phyloP scores from a whole-genome alignment of 2,797 vertebrate species.

The Moxostoma hubbsi region DNA sequence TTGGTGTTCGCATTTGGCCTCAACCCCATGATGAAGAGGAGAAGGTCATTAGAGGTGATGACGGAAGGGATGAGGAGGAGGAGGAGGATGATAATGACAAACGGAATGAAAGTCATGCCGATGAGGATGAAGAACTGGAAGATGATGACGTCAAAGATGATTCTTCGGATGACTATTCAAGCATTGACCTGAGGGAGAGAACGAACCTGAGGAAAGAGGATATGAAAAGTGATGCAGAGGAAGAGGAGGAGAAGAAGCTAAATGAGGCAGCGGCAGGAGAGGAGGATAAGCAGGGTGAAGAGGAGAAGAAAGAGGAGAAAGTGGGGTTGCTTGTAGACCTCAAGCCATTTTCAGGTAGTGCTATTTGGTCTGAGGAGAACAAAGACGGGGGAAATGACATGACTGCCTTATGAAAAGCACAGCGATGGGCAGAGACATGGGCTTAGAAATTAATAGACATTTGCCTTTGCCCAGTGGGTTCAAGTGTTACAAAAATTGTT shows the following conservation, averaged over 20 bases:
- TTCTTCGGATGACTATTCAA: constrained; percentile 61
- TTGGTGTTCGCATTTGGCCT: constrained; percentile 59
- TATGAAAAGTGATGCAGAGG: constrained; percentile 7
- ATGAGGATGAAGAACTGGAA: constrained; percentile 16
- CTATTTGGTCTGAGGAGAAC: constrained; percentile 75
- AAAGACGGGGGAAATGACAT: constrained; percentile 52
- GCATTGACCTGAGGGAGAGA: constrained; percentile 56
- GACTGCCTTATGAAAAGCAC: constrained; percentile 68
- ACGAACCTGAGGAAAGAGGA: constrained; percentile 15
- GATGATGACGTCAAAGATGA: constrained; percentile 1
- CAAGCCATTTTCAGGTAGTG: constrained; percentile 75
- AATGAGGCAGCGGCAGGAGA: background rate
- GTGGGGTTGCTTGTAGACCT: constrained; percentile 77
- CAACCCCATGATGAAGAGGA: constrained; percentile 17
- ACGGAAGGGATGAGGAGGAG: constrained; percentile 14
- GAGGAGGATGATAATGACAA: constrained; percentile 29
- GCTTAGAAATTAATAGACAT: background rate
- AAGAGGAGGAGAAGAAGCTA: constrained; percentile 7
- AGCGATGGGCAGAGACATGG: constrained; percentile 34
- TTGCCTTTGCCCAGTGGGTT: background rate
- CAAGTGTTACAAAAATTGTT: background rate
- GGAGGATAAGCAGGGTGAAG: background rate
- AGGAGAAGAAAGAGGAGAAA: constrained; percentile 26
- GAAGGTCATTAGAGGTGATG: constrained; percentile 18
- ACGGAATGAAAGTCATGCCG: constrained; percentile 37